A percentile compares a stretch with the other conserved stretches of the same genome.
Conservation (phyloP, 2,797 vertebrate species). For the Antennarius maculatus region DNA sequence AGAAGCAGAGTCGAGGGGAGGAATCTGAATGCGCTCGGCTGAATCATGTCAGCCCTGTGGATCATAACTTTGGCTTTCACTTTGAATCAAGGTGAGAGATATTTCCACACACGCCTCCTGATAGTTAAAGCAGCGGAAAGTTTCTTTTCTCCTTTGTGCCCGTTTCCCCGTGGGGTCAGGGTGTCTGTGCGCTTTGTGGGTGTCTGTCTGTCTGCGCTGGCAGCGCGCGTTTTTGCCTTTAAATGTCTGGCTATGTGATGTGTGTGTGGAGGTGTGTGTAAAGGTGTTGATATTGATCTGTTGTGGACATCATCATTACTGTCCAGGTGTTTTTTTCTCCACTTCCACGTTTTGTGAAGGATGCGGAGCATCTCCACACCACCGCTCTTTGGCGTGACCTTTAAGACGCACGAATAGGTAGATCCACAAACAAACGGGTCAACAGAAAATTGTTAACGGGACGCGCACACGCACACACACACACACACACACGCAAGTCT, state of each 20-base stretch:
- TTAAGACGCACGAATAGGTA: constrained; percentile 63
- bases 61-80: constrained; percentile 82
- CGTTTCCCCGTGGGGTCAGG: not conserved
- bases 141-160: constrained; percentile 21
- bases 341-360: constrained; percentile 20
- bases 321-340: constrained; percentile 29
- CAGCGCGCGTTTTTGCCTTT: constrained; percentile 14
- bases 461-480: constrained; percentile 11
- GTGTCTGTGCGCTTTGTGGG: constrained; percentile 34
- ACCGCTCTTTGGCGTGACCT: constrained; percentile 70
- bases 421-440: constrained; percentile 55
- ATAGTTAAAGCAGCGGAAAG: constrained; percentile 28
- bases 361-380: constrained; percentile 54
- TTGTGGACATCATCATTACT: constrained; percentile 36
- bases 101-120: not conserved
- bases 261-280: not conserved
- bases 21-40: constrained; percentile 74
- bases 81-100: constrained; percentile 78
- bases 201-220: constrained; percentile 34
- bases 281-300: constrained; percentile 26
- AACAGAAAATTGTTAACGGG: constrained; percentile 9
- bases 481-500: not conserved
- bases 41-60: constrained; percentile 81
- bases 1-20: constrained; percentile 67
- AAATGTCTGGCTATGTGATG: constrained; percentile 6